Conservation (phyloP, 2,888 invertebrate genomes). For the Mythimna lalbum region DNA sequence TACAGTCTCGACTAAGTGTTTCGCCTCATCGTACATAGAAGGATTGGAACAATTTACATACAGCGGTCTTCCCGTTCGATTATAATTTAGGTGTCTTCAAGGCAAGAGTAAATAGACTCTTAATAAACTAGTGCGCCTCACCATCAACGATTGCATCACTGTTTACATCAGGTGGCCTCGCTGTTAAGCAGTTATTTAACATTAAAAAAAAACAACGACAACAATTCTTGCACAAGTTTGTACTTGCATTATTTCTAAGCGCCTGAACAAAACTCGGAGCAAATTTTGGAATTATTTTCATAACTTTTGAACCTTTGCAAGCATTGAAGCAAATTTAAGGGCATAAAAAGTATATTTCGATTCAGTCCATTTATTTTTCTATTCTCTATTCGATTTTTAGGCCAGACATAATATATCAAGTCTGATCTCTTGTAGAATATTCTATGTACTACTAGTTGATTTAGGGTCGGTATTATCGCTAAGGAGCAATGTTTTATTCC, state of each 20-base stretch:
- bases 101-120: too few species aligned
- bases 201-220: too few species aligned
- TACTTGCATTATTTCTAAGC: background rate
- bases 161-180: too few species aligned
- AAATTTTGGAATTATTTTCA: background rate
- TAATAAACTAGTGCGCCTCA: too few species aligned
- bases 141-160: too few species aligned
- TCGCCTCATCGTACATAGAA: too few species aligned
- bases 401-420: background rate
- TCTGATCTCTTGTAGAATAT: slow-evolving; percentile 6
- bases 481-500: slow-evolving; percentile 31
- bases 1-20: too few species aligned
- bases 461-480: slow-evolving; percentile 2
- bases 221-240: too few species aligned
- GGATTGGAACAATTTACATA: too few species aligned
- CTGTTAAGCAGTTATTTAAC: too few species aligned
- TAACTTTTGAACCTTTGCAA: background rate
- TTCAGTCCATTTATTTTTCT: background rate
- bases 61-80: too few species aligned
- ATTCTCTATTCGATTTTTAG: background rate
- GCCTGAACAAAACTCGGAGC: background rate
- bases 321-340: background rate
- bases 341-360: background rate
- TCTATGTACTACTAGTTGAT: slow-evolving; percentile 4
- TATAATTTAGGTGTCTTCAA: too few species aligned